Conservation (phyloP, 2,797 vertebrate genomes). For the Sebastes umbrosus region DNA sequence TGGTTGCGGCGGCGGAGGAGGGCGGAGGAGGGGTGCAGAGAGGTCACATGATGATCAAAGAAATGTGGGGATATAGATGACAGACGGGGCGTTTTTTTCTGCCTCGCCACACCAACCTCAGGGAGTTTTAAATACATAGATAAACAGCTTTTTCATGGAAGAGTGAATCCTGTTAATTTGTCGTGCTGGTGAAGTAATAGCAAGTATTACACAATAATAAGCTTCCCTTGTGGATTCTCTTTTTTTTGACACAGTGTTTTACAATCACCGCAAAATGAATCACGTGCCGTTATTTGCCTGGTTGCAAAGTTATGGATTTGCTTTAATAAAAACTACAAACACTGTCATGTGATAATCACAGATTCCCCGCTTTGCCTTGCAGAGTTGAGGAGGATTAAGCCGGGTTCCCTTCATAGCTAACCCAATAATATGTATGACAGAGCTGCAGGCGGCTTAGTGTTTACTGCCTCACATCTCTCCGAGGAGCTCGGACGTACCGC, state of each 20-base stretch:
- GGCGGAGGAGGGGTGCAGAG: neutral
- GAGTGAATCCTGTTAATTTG: slow-evolving; percentile 64
- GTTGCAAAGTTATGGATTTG: slow-evolving; percentile 41
- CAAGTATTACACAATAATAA: slow-evolving; percentile 48
- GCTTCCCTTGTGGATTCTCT: slow-evolving; percentile 21
- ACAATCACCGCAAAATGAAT: slow-evolving; percentile 37
- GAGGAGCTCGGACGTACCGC: slow-evolving; percentile 42
- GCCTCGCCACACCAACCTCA: slow-evolving; percentile 1
- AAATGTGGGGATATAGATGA: slow-evolving; percentile 12
- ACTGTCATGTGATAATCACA: slow-evolving; percentile 56
- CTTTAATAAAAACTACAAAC: slow-evolving; percentile 58
- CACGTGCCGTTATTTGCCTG: slow-evolving; percentile 1
- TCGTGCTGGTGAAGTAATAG: slow-evolving; percentile 36
- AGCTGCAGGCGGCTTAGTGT: slow-evolving; percentile 72
- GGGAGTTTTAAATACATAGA: slow-evolving; percentile 35
- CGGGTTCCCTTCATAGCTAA: slow-evolving; percentile 58
- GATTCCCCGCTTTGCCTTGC: slow-evolving; percentile 54
- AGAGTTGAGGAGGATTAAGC: slow-evolving; percentile 74
- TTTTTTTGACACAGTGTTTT: neutral
- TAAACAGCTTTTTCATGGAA: slow-evolving; percentile 60
- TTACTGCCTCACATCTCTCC: slow-evolving; percentile 66
- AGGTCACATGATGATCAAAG: slow-evolving; percentile 57
- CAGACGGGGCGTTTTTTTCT: slow-evolving; percentile 21
- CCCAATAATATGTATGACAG: slow-evolving; percentile 74
- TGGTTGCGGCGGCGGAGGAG: neutral